Evolutionary conservation across 2,113 vertebrate genomes (phyloP), one percentile per base, ranked within the genome.

Genomic region (Centropus bengalensis): DNA sequence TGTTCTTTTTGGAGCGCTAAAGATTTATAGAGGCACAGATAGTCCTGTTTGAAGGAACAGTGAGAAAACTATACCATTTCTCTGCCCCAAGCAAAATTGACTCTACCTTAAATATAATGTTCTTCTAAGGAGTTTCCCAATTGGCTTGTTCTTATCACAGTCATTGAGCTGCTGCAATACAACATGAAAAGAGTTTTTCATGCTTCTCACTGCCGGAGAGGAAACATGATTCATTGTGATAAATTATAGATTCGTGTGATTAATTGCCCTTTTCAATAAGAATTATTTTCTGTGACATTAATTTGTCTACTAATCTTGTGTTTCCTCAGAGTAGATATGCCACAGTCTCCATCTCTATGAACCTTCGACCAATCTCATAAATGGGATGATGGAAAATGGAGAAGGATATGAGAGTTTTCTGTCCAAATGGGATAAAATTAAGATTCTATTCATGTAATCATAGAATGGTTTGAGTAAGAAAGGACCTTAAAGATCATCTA

Each of bases 221-320:
- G 76, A 93, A 86, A 70, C 63, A 6, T 63, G 86, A 96, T 75
- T 93, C 59, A 86, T 45, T 90, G n/a, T 42, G 64, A 81, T 83
- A n/a, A 88, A 74, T 91, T 82, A 76, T 19, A 79, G 70, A 88
- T 91, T 70, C 32, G 59, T 66, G 60, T 62, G 58, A 95, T 74
- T 77, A 91, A 94, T 88, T 81, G 64, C 55, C 63, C 51, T 86
- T 69, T 70, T 86, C 82, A 82, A 54, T 88, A 77, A 80, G 23
- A 75, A 85, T 27, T 26, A 0, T 2, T 44, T 88, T 69, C 54
- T 77, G 18, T 80, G 82, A 16, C 63, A n/a, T 80, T 73, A 47
- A 32, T 68, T 68, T 27, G 27, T 56, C 58, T 80, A 5, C 45
- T 76, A 40, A 40, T 64, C 67, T 21, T 40, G 51, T 76, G 49